These are phyloP conservation scores for Aptenodytes patagonicus DNA, from an alignment of 2,113 vertebrate genomes.

Conservation along the genomic window DNA sequence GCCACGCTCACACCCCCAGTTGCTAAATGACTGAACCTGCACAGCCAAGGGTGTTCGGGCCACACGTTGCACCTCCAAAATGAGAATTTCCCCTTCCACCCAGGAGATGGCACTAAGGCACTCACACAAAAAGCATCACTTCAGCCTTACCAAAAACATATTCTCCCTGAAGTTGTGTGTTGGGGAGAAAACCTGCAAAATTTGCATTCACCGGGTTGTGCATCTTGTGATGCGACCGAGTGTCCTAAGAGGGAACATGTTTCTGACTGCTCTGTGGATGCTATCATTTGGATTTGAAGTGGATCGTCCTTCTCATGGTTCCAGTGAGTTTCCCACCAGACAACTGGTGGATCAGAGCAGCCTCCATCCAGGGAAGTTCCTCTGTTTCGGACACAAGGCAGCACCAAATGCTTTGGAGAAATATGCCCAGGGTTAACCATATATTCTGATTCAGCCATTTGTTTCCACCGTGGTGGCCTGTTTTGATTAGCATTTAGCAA, in stretches of 20 bases:
- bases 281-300: not conserved
- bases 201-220: not conserved
- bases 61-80: not conserved
- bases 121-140: not conserved
- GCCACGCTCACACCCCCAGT: not conserved
- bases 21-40: not conserved
- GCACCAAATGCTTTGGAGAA: not conserved
- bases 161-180: rapidly evolving
- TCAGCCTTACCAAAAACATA: not conserved
- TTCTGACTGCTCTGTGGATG: not conserved
- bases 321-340: not conserved
- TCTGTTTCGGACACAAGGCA: not conserved
- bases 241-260: rapidly evolving
- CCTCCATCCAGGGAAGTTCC: not conserved
- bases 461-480: rapidly evolving
- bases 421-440: not conserved
- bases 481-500: not conserved
- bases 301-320: not conserved
- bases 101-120: conserved; percentile 37
- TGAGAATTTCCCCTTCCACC: not conserved
- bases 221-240: not conserved
- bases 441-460: not conserved
- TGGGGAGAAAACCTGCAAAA: not conserved
- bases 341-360: not conserved
- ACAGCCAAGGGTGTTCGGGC: rapidly evolving